phyloP scores from a whole-genome alignment of 1,140 invertebrate species.

The Zophobas morio region DNA sequence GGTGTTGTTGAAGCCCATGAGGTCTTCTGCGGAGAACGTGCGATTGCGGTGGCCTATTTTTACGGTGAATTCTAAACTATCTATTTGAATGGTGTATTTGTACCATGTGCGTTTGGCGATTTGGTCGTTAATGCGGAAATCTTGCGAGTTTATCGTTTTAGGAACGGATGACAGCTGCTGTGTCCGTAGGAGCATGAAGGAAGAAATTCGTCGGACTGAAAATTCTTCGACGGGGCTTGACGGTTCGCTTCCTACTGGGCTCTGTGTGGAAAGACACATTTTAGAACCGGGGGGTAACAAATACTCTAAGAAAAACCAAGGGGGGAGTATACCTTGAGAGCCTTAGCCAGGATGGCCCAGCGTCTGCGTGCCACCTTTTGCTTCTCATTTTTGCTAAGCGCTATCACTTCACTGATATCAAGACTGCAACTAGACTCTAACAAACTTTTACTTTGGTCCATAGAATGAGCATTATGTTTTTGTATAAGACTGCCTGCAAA shows the following conservation, averaged over 20 bases:
- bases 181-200: conserved; percentile 71
- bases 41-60: conserved; percentile 74
- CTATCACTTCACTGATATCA: conserved; percentile 61
- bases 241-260: conserved; percentile 62
- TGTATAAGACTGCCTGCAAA: conserved; percentile 36
- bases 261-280: conserved; percentile 57
- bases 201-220: conserved; percentile 73
- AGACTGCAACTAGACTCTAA: conserved; percentile 60
- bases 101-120: conserved; percentile 69
- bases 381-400: conserved; percentile 61
- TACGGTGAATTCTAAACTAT: conserved; percentile 68
- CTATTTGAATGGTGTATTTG: conserved; percentile 71
- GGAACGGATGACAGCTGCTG: conserved; percentile 56
- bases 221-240: conserved; percentile 69
- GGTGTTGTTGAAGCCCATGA: conserved; percentile 92
- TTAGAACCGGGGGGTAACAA: background rate
- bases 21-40: conserved; percentile 77
- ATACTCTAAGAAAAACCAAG: background rate
- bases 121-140: conserved; percentile 50
- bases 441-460: conserved; percentile 64
- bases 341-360: conserved; percentile 80
- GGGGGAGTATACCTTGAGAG: conserved; percentile 68
- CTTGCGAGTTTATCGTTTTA: conserved; percentile 25
- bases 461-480: conserved; percentile 58
- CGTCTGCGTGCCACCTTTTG: conserved; percentile 73